These are phyloP conservation scores for Dicranocentrus wangi DNA, from an alignment of 2,888 invertebrate species.

Conservation along the genomic window DNA sequence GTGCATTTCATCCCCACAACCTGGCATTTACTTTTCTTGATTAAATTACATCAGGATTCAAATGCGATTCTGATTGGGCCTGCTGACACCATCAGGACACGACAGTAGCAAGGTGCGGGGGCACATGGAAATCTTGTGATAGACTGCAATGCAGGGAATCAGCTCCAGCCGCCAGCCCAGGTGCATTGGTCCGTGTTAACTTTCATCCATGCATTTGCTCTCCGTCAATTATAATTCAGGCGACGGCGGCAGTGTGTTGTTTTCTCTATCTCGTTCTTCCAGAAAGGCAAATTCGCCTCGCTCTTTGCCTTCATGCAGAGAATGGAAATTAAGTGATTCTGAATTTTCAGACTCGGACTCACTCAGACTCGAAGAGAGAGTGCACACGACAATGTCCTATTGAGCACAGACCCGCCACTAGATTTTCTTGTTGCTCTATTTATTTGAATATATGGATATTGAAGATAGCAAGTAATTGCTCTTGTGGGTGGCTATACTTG, in stretches of 20 bases:
- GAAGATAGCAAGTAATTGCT: constrained; percentile 41
- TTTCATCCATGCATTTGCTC: too few relatives aligned
- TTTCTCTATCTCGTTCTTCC: too few relatives aligned
- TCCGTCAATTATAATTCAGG: too few relatives aligned
- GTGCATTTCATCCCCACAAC: too few relatives aligned
- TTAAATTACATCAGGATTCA: constrained; percentile 11
- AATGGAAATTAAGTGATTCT: neutral
- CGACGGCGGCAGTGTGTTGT: too few relatives aligned
- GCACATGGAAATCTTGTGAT: neutral
- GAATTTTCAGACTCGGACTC: too few relatives aligned
- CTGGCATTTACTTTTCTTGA: too few relatives aligned
- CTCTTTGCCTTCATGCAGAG: neutral
- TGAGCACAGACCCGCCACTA: constrained; percentile 10
- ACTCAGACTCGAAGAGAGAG: neutral
- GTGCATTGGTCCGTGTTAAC: constrained; percentile 32
- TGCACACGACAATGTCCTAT: too few relatives aligned
- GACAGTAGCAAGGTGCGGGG: too few relatives aligned
- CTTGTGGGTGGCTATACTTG: constrained; percentile 49
- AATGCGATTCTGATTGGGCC: neutral
- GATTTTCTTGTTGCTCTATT: constrained; percentile 33
- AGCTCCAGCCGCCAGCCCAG: constrained; percentile 18
- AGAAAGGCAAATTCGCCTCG: neutral
- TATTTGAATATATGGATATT: constrained; percentile 18
- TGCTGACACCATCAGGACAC: constrained; percentile 8
- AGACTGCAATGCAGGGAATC: constrained; percentile 43